Evolutionary conservation across 2,888 invertebrate genomes (phyloP), one percentile per base, ranked within the genome.

Genomic region (Prosopocoilus inquinatus): DNA sequence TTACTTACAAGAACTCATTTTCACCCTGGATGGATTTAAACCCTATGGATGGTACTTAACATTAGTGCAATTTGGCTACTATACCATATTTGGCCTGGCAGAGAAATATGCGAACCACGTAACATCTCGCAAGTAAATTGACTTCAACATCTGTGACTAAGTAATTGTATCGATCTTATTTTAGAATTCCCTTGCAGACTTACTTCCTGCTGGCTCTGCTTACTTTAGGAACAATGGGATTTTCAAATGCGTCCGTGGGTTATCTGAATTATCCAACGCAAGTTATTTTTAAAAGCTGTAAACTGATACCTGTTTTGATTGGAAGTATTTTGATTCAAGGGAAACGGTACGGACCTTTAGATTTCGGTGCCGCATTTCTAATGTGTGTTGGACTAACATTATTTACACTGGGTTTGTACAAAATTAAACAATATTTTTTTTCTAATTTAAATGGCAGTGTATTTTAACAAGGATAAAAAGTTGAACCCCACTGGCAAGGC

Each of bases 201-300:
- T 97, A 97, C 75, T 80, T 85, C 46, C 72, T 94, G 41, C 77
- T 97, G 59, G 96, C 96, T 41, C 82, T 91, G 1, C 79, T 96
- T 46, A 96, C 96, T 0, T 82, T 97, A 11, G 94, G 94, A 2
- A 97, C 97, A 2, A 97, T 98, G 94, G 94, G 96, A 0, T 83
- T 96, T 60, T 96, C 96, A 1, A 98, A 98, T 77, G 86, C 95
- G 2, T 94, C 96, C 1, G 81, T 97, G 9, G 95, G 93, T 47
- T 96, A 94, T 75, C 81, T 98, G 9, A 98, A 97, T 77, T 98
- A 96, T 76, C 96, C 97, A 0, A 97, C 96, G 0, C 95, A 96
- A 81, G 88, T 97, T 39, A 96, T 97, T 68, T 98, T 98, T 74
- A 97, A 97, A 76, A 96, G 96, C 74, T 98, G 97, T 76, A 98